A percentile compares a stretch with the other conserved stretches of the same genome.
These are phyloP conservation scores for Zaprionus camerounensis DNA, from an alignment of 1,140 invertebrate genomes.

Conservation along the genomic window DNA sequence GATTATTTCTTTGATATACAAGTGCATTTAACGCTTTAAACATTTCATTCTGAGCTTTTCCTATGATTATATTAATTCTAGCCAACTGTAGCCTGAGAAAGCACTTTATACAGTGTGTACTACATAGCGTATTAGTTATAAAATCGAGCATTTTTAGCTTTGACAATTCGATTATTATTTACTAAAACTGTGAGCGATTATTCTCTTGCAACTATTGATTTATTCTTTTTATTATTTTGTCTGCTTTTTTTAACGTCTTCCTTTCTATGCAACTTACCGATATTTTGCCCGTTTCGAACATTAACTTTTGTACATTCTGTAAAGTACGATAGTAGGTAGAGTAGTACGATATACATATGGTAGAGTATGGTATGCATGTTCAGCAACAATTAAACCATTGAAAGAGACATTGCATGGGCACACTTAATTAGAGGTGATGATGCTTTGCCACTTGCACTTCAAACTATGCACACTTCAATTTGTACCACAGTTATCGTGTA, in stretches of 20 bases:
- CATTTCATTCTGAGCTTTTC: neutral
- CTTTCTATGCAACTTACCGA: slow-evolving; percentile 74
- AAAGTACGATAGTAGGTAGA: slow-evolving; percentile 63
- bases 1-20: slow-evolving; percentile 10
- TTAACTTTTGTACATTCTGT: slow-evolving; percentile 84
- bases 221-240: neutral
- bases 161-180: slow-evolving; percentile 15
- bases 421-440: slow-evolving; percentile 45
- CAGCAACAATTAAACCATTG: slow-evolving; percentile 55
- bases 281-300: slow-evolving; percentile 83
- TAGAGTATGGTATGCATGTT: slow-evolving; percentile 53
- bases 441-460: slow-evolving; percentile 20
- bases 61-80: neutral
- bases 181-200: slow-evolving; percentile 23
- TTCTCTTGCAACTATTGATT: slow-evolving; percentile 16
- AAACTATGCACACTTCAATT: slow-evolving; percentile 60
- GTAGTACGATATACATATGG: slow-evolving; percentile 9
- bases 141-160: slow-evolving; percentile 25
- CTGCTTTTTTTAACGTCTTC: slow-evolving; percentile 3
- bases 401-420: slow-evolving; percentile 44
- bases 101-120: slow-evolving; percentile 15
- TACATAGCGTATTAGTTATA: slow-evolving; percentile 29
- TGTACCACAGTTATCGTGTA: slow-evolving; percentile 42
- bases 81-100: slow-evolving; percentile 16
- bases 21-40: slow-evolving; percentile 56